phyloP scores from a whole-genome alignment of 2,797 vertebrate species.

The Kryptolebias ocellatus region DNA sequence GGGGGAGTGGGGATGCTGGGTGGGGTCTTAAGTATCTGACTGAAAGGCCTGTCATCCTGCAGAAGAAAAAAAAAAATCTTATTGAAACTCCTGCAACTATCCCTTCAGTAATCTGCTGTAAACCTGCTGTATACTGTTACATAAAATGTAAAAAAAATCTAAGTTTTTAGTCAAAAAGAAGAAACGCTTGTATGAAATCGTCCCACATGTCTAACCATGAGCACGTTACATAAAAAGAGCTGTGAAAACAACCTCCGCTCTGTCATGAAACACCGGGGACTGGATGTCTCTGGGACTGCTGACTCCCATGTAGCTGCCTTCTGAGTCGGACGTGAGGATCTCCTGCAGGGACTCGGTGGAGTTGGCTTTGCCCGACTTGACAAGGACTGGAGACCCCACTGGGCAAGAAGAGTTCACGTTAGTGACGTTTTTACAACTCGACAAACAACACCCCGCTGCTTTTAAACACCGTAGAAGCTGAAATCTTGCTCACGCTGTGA shows the following conservation, averaged over 20 bases:
- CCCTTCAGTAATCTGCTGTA: slow-evolving; percentile 7
- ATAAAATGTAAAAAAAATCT: too few species aligned
- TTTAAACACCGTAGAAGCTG: neutral
- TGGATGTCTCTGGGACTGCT: slow-evolving; percentile 91
- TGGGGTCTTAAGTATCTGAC: slow-evolving; percentile 71
- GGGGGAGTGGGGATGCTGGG: slow-evolving; percentile 71
- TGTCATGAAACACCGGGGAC: slow-evolving; percentile 89
- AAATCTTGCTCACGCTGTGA: neutral
- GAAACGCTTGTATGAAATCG: neutral
- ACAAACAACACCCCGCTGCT: neutral
- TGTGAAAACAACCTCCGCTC: slow-evolving; percentile 77
- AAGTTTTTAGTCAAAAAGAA: neutral
- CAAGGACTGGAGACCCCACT: slow-evolving; percentile 73
- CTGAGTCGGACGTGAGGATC: slow-evolving; percentile 93
- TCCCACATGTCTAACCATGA: neutral
- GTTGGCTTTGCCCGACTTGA: slow-evolving; percentile 86
- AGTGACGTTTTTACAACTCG: neutral
- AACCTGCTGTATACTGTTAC: too few species aligned
- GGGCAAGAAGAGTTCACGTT: slow-evolving; percentile 3
- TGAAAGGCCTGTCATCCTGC: slow-evolving; percentile 82
- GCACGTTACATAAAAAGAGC: neutral
- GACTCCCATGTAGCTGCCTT: slow-evolving; percentile 90
- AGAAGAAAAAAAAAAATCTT: neutral
- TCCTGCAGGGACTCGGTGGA: slow-evolving; percentile 96
- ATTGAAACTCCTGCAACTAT: neutral